Conservation (phyloP, 2,797 vertebrate species). For the Denticeps clupeoides region DNA sequence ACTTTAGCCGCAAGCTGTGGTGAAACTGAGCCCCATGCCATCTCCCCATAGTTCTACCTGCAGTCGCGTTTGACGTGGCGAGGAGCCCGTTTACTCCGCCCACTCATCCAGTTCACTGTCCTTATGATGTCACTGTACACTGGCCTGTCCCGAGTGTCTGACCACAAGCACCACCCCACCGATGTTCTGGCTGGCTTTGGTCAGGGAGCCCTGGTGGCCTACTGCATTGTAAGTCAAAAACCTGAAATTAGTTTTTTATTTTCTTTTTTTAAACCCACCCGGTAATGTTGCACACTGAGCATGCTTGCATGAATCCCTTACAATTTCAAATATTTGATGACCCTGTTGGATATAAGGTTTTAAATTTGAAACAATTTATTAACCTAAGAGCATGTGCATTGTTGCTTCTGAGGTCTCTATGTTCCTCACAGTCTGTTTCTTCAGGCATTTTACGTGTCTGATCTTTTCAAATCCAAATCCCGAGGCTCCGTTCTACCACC, state of each 20-base stretch:
- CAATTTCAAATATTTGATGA: no score
- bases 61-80: constrained; percentile 97
- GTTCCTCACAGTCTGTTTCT: constrained; percentile 2
- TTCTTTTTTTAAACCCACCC: no score
- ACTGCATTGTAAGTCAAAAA: constrained; percentile 82
- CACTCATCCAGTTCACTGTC: constrained; percentile 92
- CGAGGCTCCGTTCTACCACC: constrained; percentile 56
- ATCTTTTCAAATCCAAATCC: constrained; percentile 78
- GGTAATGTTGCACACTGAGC: no score
- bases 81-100: constrained; percentile 88
- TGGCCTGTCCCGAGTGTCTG: constrained; percentile 86
- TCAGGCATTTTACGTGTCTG: constrained; percentile 84
- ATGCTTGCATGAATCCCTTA: neutral
- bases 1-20: neutral
- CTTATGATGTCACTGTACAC: constrained; percentile 99
- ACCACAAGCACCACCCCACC: constrained; percentile 94
- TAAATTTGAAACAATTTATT: neutral
- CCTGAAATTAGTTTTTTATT: neutral
- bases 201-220: constrained; percentile 94
- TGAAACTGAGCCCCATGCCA: neutral
- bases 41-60: constrained; percentile 76
- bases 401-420: neutral
- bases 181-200: constrained; percentile 92
- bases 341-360: no score
- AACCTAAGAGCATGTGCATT: neutral